Percentiles rank a stretch among this genome's conserved stretches.
These are phyloP conservation scores for Callipepla squamata DNA, from an alignment of 2,113 vertebrate species.

Conservation along the genomic window DNA sequence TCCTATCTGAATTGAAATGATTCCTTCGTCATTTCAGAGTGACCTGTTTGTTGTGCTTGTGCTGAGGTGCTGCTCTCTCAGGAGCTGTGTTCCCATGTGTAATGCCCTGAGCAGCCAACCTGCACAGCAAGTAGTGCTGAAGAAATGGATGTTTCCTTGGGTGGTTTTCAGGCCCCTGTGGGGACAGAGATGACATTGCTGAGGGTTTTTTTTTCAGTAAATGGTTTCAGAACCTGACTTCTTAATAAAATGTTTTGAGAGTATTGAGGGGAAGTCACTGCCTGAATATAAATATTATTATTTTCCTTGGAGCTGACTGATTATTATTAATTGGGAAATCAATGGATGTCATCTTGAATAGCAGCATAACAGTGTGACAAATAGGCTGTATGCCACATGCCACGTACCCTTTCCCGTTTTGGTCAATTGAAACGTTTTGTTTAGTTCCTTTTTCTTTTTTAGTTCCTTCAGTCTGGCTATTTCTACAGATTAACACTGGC, in stretches of 20 bases:
- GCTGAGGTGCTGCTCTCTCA: not conserved
- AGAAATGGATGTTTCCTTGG: not conserved
- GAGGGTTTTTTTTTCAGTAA: not conserved
- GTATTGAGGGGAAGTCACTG: not conserved
- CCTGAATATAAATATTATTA: not conserved
- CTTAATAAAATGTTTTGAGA: not conserved
- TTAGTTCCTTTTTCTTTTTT: not conserved
- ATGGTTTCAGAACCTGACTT: not conserved
- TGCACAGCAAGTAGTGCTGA: not conserved
- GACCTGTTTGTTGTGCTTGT: accelerated
- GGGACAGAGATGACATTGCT: not conserved
- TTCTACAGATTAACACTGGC: accelerated
- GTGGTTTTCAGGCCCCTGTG: not conserved
- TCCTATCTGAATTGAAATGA: accelerated
- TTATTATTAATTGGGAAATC: not conserved
- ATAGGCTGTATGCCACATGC: accelerated
- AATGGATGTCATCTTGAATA: not conserved
- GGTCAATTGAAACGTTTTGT: not conserved
- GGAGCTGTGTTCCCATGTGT: too few species aligned
- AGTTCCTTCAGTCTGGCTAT: accelerated
- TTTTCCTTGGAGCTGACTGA: not conserved
- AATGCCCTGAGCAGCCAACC: accelerated
- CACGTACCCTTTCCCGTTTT: not conserved
- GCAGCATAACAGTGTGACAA: not conserved
- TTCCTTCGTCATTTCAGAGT: accelerated